Conservation (phyloP, 2,113 vertebrate species). For the Candoia aspera region DNA sequence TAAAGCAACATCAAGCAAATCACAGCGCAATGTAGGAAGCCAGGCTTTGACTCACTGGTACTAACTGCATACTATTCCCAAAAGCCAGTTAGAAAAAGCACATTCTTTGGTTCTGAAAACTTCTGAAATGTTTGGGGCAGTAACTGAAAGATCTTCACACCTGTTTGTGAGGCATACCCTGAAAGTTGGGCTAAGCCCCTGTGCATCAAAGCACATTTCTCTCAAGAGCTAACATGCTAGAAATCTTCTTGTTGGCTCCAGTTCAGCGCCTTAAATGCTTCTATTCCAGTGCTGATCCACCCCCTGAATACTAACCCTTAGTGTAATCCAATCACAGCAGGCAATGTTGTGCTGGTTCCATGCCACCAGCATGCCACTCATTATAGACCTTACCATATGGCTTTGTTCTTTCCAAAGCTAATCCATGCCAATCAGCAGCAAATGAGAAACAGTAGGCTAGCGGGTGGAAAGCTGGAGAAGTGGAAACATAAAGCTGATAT, state of each 20-base stretch:
- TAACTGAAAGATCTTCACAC: conserved; percentile 37
- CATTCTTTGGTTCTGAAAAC: neutral
- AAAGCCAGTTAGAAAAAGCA: neutral
- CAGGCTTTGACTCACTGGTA: neutral
- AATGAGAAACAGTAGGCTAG: conserved; percentile 19
- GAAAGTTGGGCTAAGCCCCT: conserved; percentile 21
- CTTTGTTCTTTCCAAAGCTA: conserved; percentile 19
- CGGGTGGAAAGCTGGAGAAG: neutral
- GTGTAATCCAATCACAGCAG: conserved; percentile 12
- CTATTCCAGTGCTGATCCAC: conserved; percentile 8
- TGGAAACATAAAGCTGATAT: conserved; percentile 8
- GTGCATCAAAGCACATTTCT: conserved; percentile 34
- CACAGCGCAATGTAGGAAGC: neutral
- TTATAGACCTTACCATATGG: neutral
- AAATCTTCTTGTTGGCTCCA: conserved; percentile 14
- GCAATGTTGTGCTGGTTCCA: conserved; percentile 3
- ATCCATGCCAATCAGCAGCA: conserved; percentile 16
- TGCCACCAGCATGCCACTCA: conserved; percentile 27
- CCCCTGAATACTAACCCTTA: conserved; percentile 3
- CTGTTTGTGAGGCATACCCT: conserved; percentile 3
- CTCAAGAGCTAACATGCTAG: conserved; percentile 9
- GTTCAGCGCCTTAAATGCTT: conserved; percentile 9
- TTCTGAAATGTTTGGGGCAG: conserved; percentile 12
- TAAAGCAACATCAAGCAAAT: neutral
- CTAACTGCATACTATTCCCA: neutral